phyloP scores from a whole-genome alignment of 2,888 invertebrate genomes.

The Macrophya annulata region DNA sequence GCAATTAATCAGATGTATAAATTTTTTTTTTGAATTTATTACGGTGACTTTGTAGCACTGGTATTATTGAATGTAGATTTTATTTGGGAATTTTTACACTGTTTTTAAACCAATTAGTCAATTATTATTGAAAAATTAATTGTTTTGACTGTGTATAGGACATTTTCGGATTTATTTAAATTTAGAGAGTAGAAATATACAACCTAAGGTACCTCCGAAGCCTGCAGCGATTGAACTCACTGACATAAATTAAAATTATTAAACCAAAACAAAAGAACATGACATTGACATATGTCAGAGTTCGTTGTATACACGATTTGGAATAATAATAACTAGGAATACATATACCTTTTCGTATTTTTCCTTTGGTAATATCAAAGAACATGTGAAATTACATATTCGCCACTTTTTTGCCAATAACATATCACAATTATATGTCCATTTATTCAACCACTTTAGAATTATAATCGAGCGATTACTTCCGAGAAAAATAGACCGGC shows the following conservation, averaged over 20 bases:
- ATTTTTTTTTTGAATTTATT: neutral
- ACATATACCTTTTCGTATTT: neutral
- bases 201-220: neutral
- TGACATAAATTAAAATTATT: neutral
- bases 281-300: constrained; percentile 3
- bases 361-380: neutral
- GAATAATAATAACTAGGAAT: neutral
- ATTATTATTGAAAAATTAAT: neutral
- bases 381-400: neutral
- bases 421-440: neutral
- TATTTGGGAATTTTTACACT: neutral
- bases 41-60: neutral
- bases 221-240: neutral
- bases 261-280: neutral
- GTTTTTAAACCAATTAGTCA: neutral
- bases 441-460: neutral
- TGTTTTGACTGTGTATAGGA: no score
- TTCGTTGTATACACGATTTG: neutral
- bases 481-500: neutral
- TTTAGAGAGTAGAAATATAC: neutral
- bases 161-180: no score
- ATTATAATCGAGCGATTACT: neutral
- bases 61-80: no score
- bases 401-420: neutral
- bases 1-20: neutral